phyloP scores from a whole-genome alignment of 2,888 invertebrate species.

The Acanthopleura granulata region DNA sequence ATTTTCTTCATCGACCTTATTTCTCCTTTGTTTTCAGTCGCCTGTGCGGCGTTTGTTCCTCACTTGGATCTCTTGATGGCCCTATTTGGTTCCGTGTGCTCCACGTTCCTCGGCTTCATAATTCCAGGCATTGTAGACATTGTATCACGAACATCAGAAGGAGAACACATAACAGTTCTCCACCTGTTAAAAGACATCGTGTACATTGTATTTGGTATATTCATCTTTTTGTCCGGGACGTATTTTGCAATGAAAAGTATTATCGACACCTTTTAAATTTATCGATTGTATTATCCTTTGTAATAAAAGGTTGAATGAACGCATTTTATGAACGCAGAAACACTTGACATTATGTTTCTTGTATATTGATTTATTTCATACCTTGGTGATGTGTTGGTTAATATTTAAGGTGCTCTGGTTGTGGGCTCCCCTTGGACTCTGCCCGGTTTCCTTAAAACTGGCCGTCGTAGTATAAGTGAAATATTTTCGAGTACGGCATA shows the following conservation, averaged over 20 bases:
- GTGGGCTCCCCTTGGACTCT: no score
- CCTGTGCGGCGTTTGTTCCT: constrained; percentile 1
- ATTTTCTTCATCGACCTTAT: no score
- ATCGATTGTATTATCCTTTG: no score
- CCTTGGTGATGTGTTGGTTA: no score
- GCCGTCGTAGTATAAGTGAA: no score
- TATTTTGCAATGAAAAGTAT: background rate
- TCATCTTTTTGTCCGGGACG: background rate
- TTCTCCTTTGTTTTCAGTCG: background rate
- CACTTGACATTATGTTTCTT: no score
- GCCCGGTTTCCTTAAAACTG: no score
- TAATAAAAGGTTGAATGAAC: no score
- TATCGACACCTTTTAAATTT: background rate
- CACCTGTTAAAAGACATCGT: background rate
- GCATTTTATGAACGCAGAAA: no score
- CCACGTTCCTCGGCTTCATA: background rate
- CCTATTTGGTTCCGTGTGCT: background rate
- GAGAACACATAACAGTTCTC: background rate
- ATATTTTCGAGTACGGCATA: no score
- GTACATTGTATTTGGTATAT: background rate
- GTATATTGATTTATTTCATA: no score
- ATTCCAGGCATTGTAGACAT: background rate
- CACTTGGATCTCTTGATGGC: background rate
- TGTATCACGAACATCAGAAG: background rate
- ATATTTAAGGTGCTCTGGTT: no score